These are phyloP conservation scores for Meganola albula DNA, from an alignment of 2,888 invertebrate species.

Conservation along the genomic window DNA sequence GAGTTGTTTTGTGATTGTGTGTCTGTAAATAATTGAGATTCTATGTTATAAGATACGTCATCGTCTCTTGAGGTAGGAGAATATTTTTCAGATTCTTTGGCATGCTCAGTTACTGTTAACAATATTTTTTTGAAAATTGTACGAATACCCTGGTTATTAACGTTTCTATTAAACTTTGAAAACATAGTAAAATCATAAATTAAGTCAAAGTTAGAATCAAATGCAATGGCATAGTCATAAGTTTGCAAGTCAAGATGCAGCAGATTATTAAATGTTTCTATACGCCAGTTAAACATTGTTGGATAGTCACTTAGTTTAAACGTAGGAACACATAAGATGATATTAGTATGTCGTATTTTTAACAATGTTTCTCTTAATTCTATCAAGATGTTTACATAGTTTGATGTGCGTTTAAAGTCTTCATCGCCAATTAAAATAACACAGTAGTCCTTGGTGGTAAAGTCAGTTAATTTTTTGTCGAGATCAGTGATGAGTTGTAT, in stretches of 20 bases:
- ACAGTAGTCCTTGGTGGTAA: background rate
- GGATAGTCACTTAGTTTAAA: background rate
- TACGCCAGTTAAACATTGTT: too few relatives aligned
- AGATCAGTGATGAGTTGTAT: background rate
- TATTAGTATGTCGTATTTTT: background rate
- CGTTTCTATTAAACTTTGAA: background rate
- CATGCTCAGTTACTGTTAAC: background rate
- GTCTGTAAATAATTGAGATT: too few relatives aligned
- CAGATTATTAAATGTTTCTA: background rate
- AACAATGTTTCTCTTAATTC: constrained; percentile 1
- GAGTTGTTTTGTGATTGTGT: too few relatives aligned
- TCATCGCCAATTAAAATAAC: background rate
- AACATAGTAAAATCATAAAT: constrained; percentile 1
- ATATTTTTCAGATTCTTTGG: background rate
- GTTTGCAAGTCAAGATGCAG: constrained; percentile 1
- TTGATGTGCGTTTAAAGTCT: background rate
- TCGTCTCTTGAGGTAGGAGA: background rate
- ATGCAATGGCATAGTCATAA: background rate
- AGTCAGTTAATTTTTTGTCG: background rate
- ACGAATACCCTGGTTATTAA: background rate
- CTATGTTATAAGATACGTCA: background rate
- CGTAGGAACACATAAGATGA: background rate
- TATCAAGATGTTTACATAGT: constrained; percentile 1
- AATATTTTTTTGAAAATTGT: background rate
- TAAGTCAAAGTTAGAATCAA: background rate